These are phyloP conservation scores for Macrophya annulata DNA, from an alignment of 2,888 invertebrate species.

Conservation along the genomic window DNA sequence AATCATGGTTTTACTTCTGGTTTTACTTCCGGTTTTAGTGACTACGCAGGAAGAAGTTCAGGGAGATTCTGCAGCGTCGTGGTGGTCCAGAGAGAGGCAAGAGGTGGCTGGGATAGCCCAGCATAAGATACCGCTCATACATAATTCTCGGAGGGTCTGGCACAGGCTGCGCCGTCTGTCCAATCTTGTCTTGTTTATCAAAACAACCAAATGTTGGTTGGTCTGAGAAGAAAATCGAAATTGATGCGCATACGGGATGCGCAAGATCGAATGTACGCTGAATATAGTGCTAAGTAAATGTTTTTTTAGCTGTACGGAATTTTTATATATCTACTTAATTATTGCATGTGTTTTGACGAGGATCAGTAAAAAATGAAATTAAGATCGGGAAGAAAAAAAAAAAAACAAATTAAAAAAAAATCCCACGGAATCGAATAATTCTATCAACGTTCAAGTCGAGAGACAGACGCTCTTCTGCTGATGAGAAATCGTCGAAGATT, in stretches of 20 bases:
- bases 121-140: conserved; percentile 41
- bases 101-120: conserved; percentile 11
- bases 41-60: not conserved
- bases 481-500: not conserved
- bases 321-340: not conserved
- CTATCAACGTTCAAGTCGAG: not conserved
- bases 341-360: not conserved
- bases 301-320: not conserved
- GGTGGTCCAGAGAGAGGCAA: conserved; percentile 1
- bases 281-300: not conserved
- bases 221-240: conserved; percentile 28
- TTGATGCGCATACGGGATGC: not conserved
- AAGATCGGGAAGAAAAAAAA: not conserved
- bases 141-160: conserved; percentile 49
- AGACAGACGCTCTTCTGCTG: not conserved
- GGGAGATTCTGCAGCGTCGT: not conserved
- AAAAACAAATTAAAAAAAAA: too few species aligned
- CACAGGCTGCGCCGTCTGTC: conserved; percentile 48
- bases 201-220: conserved; percentile 40
- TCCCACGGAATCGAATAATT: not conserved
- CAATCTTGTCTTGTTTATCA: conserved; percentile 51
- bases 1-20: not conserved
- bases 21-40: conserved; percentile 16
- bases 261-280: not conserved
- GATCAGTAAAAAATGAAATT: not conserved